Evolutionary conservation across 2,797 vertebrate species (phyloP), one percentile per base, ranked within the genome.

Genomic region (Melanotaenia boesemani): DNA sequence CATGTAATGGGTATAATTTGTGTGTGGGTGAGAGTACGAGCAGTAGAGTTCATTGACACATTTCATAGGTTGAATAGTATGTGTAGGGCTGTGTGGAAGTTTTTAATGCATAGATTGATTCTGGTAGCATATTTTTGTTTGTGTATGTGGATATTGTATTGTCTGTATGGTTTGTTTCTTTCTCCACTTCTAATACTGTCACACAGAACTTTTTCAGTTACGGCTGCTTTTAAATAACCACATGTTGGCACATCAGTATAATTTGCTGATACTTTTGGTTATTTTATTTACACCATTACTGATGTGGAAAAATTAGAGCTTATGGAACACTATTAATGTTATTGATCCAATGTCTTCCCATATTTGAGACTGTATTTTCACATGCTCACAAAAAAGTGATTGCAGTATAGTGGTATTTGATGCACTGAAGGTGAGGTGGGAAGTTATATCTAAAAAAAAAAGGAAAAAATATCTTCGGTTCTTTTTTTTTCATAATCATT

Each of bases 61-160:
- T 82, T 82, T 84, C 34, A 72, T 81, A 57, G 80, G 37, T 39
- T 88, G 79, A 89, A 80, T 76, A 83, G 68, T 55, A 67, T 69
- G 76, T 34, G 1, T 67, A 52, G 50, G 48, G 52, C 65, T 71
- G 58, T 39, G 41, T 70, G 63, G 61, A 58, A 18, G 56, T 68
- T 85, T 83, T 83, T 81, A 26, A 71, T 81, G 60, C 79, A 74
- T 81, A 69, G 63, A 62, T 55, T 77, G 69, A 63, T 16, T 44
- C 4, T 44, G 39, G 16, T 44, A 13, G 39, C 39, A 13, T 41
- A 1, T 2, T 15, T 13, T 41, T 56, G 34, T 66, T 58, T 64
- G 55, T 70, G 22, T 76, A 80, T 58, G 39, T 24, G 16, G 26
- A 36, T 52, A 20, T 63, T 36, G 66, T 57, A 37, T 28, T 48